These are phyloP conservation scores for Cheilosia pagana DNA, from an alignment of 2,888 invertebrate species.

Conservation along the genomic window DNA sequence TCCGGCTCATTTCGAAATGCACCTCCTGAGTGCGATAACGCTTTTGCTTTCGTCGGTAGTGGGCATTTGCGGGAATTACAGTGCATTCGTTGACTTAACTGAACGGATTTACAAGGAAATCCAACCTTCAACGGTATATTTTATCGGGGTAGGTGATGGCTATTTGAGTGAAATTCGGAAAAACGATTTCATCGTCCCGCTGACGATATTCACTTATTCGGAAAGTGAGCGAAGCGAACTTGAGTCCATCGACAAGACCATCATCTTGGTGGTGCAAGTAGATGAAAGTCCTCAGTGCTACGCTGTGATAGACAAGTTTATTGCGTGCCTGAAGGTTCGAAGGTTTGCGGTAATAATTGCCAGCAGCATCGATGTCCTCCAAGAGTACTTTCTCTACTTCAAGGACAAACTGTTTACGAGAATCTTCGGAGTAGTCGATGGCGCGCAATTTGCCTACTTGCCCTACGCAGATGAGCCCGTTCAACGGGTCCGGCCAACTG, in stretches of 20 bases:
- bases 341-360: slow-evolving; percentile 33
- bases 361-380: not conserved
- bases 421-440: slow-evolving; percentile 30
- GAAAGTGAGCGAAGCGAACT: not conserved
- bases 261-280: slow-evolving; percentile 11
- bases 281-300: not conserved
- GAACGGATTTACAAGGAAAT: slow-evolving; percentile 26
- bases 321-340: slow-evolving; percentile 1
- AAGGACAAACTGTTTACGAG: slow-evolving; percentile 23
- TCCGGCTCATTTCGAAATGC: not conserved
- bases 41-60: not conserved
- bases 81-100: not conserved
- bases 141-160: slow-evolving; percentile 2
- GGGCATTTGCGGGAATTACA: not conserved
- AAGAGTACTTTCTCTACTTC: slow-evolving; percentile 13
- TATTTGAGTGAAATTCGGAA: slow-evolving; percentile 24
- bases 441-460: not conserved
- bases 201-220: slow-evolving; percentile 1
- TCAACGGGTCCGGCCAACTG: not conserved
- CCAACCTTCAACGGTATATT: not conserved
- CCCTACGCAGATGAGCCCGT: slow-evolving; percentile 31
- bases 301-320: not conserved
- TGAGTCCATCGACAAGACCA: not conserved
- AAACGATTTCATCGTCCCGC: not conserved
- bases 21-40: not conserved